Evolutionary conservation across 2,888 invertebrate species (phyloP), one percentile per base, ranked within the genome.

Genomic region (Aphodius sticticus): DNA sequence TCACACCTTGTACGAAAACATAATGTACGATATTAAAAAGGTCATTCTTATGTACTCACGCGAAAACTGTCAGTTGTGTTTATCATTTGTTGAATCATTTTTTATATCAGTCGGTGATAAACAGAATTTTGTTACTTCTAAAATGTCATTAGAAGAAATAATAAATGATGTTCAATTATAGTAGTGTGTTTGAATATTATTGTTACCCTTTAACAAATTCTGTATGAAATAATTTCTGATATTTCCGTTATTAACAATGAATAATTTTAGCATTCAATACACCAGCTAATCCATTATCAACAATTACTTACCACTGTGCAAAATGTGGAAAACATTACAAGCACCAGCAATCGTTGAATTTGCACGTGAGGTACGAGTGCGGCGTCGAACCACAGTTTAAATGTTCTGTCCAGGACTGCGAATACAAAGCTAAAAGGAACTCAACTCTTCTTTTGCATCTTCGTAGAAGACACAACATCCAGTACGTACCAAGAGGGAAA

Each of bases 291-390:
- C 53, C 53, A 26, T 26, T 26, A 26, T 26, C 26, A 53, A 38
- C 38, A 38, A 7, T 53, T 7, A 53, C 53, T 12, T 78, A 69
- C 71, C 78, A 80, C 37, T 92, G 92, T 83, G 90, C 90, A 1
- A 76, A 76, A 38, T 80, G 80, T 38, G 72, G 76, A 35, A 80
- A 80, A 77, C 71, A 70, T 7, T 80, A 80, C 69, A 74, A 76
- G 16, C 76, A 77, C 12, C 78, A 78, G 26, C 71, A 77, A 37
- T 92, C 91, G 14, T 70, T 79, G 14, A 70, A 26, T 37, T 76
- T 76, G 26, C 78, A 79, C 76, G 76, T 79, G 12, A 79, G n/a
- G 2, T 79, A 76, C 70, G 78, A 79, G 26, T 79, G 78, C 15
- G 78, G 78, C 37, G 70, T 71, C 38, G 78, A 79, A 79, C 76